Conservation (phyloP, 2,888 invertebrate species). For the Erebia palarica region DNA sequence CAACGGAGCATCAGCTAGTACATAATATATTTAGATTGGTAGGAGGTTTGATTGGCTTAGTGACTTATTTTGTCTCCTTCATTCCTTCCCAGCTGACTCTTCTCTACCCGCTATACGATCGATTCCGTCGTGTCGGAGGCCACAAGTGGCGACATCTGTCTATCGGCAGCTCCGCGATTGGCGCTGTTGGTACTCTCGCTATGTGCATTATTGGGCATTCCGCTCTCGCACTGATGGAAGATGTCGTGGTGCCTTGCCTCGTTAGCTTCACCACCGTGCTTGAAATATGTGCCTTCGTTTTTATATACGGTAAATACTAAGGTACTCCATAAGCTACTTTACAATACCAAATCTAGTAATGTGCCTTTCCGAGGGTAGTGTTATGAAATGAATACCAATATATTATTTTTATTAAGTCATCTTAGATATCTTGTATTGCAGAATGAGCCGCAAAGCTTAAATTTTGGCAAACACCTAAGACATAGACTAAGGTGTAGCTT, state of each 20-base stretch:
- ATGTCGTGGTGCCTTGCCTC: conserved; percentile 59
- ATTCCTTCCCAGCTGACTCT: conserved; percentile 62
- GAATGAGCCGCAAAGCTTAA: no score
- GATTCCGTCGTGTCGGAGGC: conserved; percentile 57
- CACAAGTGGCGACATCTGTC: conserved; percentile 59
- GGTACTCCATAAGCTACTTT: background rate
- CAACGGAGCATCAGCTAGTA: no score
- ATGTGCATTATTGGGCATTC: conserved; percentile 51
- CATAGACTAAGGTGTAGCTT: no score
- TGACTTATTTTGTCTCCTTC: conserved; percentile 35
- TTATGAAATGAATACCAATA: no score
- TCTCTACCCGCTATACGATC: conserved; percentile 64
- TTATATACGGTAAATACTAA: conserved; percentile 61
- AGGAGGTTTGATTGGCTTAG: no score
- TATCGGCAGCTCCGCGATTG: conserved; percentile 49
- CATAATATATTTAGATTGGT: no score
- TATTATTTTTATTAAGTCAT: no score
- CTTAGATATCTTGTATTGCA: no score
- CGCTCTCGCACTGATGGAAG: conserved; percentile 55
- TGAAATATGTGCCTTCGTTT: conserved; percentile 62
- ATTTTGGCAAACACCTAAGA: no score
- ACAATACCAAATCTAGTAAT: background rate
- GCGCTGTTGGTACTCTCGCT: conserved; percentile 50
- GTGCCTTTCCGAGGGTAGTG: no score
- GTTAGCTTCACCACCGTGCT: conserved; percentile 53